phyloP scores from a whole-genome alignment of 2,888 invertebrate genomes.

The Ischnura elegans region DNA sequence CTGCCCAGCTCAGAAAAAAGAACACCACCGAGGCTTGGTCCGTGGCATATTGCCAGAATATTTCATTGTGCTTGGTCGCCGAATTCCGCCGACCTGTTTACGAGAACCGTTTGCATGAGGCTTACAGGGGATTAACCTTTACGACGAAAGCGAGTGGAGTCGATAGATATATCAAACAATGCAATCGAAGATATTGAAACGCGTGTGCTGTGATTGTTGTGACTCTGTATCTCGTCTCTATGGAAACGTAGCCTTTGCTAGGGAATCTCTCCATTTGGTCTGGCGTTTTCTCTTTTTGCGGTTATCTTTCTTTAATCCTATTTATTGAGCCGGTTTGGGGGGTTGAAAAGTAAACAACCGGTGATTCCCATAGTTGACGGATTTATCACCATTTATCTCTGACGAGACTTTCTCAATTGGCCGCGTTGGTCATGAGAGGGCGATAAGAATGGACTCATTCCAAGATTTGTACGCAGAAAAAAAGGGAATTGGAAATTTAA shows the following conservation, averaged over 20 bases:
- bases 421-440: neutral
- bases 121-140: neutral
- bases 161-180: neutral
- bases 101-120: neutral
- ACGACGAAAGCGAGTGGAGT: neutral
- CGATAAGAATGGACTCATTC: neutral
- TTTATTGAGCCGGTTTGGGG: no score
- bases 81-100: neutral
- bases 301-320: neutral
- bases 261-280: neutral
- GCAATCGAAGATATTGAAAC: neutral
- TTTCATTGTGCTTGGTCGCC: neutral
- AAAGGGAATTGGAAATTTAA: no score
- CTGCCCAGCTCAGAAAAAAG: neutral
- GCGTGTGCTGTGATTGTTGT: neutral
- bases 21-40: neutral
- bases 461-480: neutral
- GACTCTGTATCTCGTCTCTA: neutral
- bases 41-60: conserved; percentile 16
- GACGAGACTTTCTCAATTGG: neutral
- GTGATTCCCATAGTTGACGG: neutral
- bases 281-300: neutral
- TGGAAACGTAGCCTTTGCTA: neutral
- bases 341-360: neutral
- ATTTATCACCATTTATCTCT: neutral